A percentile compares a stretch with the other conserved stretches of the same genome.
Evolutionary conservation across 2,797 vertebrate species (phyloP).

Genomic region (Myotis pilosus): DNA sequence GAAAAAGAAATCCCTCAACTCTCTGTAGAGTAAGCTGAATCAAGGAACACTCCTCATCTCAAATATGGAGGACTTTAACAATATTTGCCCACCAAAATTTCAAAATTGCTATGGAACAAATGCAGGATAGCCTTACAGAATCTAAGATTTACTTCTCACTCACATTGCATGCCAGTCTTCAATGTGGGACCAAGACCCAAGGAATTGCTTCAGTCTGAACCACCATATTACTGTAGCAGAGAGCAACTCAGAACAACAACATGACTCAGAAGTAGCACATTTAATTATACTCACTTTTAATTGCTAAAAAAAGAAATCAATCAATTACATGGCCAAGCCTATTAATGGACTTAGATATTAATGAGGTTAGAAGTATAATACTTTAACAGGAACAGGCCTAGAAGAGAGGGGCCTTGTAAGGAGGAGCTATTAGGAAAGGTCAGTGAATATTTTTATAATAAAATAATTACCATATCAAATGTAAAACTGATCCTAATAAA

Average conservation of each 20-base stretch:
- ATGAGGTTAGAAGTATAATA: background rate
- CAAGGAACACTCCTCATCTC: background rate
- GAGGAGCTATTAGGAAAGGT: background rate
- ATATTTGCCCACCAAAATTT: background rate
- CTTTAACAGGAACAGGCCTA: background rate
- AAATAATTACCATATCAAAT: background rate
- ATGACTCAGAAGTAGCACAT: background rate
- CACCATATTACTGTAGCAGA: background rate
- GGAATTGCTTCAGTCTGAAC: background rate
- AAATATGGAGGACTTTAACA: background rate
- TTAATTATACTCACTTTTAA: background rate
- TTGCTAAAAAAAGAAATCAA: background rate
- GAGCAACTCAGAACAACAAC: background rate
- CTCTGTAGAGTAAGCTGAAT: background rate
- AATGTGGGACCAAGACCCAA: background rate
- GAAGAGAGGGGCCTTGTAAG: background rate
- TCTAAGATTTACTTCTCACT: background rate
- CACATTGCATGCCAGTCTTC: background rate
- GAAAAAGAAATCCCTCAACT: background rate
- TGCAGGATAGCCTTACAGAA: background rate
- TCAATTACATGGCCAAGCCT: background rate
- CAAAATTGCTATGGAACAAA: background rate
- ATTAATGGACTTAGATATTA: background rate
- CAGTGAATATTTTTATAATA: background rate
- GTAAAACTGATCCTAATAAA: background rate